A percentile compares a stretch with the other conserved stretches of the same genome.
phyloP scores from a whole-genome alignment of 2,797 vertebrate species.

The Natrix natrix region DNA sequence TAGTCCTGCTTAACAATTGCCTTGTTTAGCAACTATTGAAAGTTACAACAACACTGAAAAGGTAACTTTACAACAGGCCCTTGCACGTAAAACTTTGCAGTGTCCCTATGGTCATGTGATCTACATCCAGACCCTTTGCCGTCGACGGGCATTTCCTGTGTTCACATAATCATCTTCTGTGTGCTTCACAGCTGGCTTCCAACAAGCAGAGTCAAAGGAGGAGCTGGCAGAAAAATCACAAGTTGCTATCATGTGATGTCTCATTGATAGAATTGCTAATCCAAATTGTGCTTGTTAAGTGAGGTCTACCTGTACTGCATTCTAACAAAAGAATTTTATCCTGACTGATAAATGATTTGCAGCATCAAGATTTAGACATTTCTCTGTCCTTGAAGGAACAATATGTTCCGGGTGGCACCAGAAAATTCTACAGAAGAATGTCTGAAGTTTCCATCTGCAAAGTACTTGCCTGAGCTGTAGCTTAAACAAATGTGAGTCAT shows the following conservation, averaged over 20 bases:
- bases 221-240: not conserved
- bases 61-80: not conserved
- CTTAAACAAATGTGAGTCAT: not conserved
- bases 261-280: not conserved
- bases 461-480: not conserved
- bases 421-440: not conserved
- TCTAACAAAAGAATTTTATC: not conserved
- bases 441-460: not conserved
- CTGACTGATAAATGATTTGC: not conserved
- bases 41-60: not conserved
- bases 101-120: not conserved
- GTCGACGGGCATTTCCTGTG: fast-evolving
- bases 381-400: not conserved
- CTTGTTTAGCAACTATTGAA: not conserved
- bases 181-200: not conserved
- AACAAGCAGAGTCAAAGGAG: not conserved
- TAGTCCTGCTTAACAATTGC: not conserved
- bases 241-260: not conserved
- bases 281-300: not conserved
- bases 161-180: not conserved
- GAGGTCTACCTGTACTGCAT: not conserved
- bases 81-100: not conserved
- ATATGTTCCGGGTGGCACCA: not conserved
- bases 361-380: not conserved
- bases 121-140: not conserved